Conservation (phyloP, 2,797 vertebrate genomes). For the Prunella strophiata region DNA sequence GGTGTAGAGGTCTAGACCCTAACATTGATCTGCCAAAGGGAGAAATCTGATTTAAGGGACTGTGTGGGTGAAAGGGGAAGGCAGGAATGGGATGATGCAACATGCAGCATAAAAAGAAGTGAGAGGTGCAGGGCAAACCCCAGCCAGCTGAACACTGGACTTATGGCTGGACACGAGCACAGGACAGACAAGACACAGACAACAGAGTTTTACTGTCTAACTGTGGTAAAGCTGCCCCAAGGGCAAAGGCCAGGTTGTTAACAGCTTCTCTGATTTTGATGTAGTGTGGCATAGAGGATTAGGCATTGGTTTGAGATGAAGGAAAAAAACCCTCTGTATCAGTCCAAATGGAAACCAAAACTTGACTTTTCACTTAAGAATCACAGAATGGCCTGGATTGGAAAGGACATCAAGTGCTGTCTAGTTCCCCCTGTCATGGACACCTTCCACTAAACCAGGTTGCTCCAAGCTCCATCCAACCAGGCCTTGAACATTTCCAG, state of each 20-base stretch:
- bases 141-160: neutral
- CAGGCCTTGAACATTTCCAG: neutral
- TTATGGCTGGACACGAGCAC: fast-evolving
- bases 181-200: neutral
- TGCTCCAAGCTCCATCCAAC: neutral
- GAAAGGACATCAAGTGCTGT: fast-evolving
- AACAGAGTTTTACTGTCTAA: neutral
- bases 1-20: neutral
- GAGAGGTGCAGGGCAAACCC: neutral
- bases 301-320: neutral
- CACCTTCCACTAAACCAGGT: fast-evolving
- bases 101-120: neutral
- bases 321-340: fast-evolving
- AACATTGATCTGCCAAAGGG: neutral
- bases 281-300: neutral
- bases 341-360: neutral
- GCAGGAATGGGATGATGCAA: neutral
- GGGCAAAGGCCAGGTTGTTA: neutral
- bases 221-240: neutral
- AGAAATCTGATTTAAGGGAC: neutral
- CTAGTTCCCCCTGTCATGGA: fast-evolving
- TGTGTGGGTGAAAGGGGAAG: neutral
- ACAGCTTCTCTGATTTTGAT: neutral
- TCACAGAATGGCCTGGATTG: neutral
- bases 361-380: neutral